These are phyloP conservation scores for Sebastes taczanowskii DNA, from an alignment of 2,797 vertebrate species.

Conservation along the genomic window DNA sequence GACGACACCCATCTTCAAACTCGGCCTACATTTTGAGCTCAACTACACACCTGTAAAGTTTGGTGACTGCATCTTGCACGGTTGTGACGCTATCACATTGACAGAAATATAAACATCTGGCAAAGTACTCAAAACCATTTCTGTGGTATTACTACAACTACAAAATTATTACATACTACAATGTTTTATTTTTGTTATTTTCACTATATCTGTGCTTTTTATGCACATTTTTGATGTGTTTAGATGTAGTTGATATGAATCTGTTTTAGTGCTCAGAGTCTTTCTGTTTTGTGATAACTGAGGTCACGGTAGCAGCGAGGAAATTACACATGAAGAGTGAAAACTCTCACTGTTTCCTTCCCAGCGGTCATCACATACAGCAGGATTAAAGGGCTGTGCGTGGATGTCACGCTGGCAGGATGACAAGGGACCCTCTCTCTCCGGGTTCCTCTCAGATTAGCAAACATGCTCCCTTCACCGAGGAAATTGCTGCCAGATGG, in stretches of 20 bases:
- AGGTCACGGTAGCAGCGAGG: background rate
- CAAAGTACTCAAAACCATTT: fast-evolving
- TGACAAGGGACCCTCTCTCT: conserved; percentile 22
- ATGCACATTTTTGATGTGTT: background rate
- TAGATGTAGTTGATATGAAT: background rate
- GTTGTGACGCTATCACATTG: too few relatives aligned
- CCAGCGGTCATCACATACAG: background rate
- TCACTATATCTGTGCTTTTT: background rate
- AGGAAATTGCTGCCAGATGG: conserved; percentile 73
- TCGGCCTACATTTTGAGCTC: too few relatives aligned
- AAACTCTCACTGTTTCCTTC: conserved; percentile 9
- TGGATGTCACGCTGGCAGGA: conserved; percentile 20
- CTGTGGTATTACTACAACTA: too few relatives aligned
- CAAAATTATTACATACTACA: background rate
- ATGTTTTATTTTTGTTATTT: background rate
- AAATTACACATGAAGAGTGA: background rate
- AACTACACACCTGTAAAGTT: too few relatives aligned
- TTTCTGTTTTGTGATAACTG: background rate
- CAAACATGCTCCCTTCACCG: conserved; percentile 34
- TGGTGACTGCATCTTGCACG: too few relatives aligned
- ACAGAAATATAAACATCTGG: background rate
- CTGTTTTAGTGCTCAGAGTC: background rate
- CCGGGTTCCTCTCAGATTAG: conserved; percentile 58
- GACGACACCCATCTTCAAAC: too few relatives aligned
- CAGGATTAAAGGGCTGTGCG: conserved; percentile 33